Evolutionary conservation across 2,888 invertebrate genomes (phyloP).

Genomic region (Plusia festucae): DNA sequence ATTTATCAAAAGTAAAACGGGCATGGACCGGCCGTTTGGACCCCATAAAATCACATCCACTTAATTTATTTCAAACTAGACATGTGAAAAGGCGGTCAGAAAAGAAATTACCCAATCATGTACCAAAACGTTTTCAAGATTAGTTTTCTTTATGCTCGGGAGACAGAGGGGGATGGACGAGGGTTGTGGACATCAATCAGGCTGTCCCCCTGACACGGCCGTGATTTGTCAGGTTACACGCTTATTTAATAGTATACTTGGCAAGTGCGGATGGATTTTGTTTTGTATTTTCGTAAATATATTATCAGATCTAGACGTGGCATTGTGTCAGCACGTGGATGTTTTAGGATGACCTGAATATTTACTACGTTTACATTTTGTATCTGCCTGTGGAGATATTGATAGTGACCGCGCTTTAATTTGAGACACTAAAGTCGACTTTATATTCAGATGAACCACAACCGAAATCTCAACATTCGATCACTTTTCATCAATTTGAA

Average conservation of each 20-base stretch:
- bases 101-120: constrained; percentile 61
- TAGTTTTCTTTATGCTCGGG: constrained; percentile 63
- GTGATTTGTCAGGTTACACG: constrained; percentile 75
- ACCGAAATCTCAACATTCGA: background rate
- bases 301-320: constrained; percentile 6
- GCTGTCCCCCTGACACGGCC: constrained; percentile 62
- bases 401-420: background rate
- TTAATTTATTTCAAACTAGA: constrained; percentile 47
- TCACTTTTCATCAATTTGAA: background rate
- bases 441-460: background rate
- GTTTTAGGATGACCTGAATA: background rate
- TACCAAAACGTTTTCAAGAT: constrained; percentile 60
- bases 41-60: constrained; percentile 43
- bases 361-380: background rate
- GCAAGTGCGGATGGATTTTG: constrained; percentile 53
- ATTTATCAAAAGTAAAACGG: background rate
- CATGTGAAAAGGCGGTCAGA: constrained; percentile 53
- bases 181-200: constrained; percentile 74
- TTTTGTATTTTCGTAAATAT: constrained; percentile 22
- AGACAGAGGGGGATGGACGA: constrained; percentile 63
- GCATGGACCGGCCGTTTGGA: constrained; percentile 1
- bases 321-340: background rate
- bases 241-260: constrained; percentile 65
- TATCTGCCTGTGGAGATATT: background rate
- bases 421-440: background rate